A percentile compares a stretch with the other conserved stretches of the same genome.
phyloP scores from a whole-genome alignment of 2,888 invertebrate species.

The Synergus itoensis region DNA sequence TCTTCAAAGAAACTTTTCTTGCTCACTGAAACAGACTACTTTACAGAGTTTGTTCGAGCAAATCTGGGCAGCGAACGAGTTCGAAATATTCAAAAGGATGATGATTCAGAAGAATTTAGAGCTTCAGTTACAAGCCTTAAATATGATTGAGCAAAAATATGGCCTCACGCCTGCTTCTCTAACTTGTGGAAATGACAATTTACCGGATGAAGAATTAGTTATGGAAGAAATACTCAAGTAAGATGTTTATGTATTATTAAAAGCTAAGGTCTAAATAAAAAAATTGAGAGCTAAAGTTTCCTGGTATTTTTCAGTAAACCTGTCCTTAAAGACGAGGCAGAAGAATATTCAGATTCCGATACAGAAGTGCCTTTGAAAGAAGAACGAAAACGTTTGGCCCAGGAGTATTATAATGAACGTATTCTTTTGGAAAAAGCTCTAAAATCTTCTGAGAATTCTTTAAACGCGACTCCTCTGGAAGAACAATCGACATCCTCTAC shows the following conservation, averaged over 20 bases:
- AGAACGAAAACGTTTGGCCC: conserved; percentile 73
- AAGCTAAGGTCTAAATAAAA: background rate
- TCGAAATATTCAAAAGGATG: conserved; percentile 92
- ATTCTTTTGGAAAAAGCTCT: conserved; percentile 72
- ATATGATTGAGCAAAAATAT: conserved; percentile 89
- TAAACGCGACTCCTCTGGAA: conserved; percentile 54
- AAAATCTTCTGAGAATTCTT: conserved; percentile 59
- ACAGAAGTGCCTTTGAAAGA: conserved; percentile 54
- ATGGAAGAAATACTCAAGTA: conserved; percentile 83
- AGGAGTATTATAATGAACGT: conserved; percentile 74
- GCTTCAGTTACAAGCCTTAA: conserved; percentile 92
- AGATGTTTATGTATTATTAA: conserved; percentile 33
- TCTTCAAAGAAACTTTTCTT: conserved; percentile 3
- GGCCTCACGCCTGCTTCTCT: conserved; percentile 84
- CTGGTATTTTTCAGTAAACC: conserved; percentile 28
- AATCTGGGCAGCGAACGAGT: conserved; percentile 96
- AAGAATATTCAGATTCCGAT: conserved; percentile 40
- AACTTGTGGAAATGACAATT: conserved; percentile 73
- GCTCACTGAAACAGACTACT: conserved; percentile 32
- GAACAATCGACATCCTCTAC: conserved; percentile 48
- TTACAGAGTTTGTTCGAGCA: conserved; percentile 83
- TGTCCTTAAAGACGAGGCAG: background rate
- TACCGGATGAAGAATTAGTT: conserved; percentile 80
- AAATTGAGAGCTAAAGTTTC: conserved; percentile 55
- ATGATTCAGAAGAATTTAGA: conserved; percentile 96